Evolutionary conservation across 1,140 invertebrate species (phyloP).

Genomic region (Zelostemma sp.): DNA sequence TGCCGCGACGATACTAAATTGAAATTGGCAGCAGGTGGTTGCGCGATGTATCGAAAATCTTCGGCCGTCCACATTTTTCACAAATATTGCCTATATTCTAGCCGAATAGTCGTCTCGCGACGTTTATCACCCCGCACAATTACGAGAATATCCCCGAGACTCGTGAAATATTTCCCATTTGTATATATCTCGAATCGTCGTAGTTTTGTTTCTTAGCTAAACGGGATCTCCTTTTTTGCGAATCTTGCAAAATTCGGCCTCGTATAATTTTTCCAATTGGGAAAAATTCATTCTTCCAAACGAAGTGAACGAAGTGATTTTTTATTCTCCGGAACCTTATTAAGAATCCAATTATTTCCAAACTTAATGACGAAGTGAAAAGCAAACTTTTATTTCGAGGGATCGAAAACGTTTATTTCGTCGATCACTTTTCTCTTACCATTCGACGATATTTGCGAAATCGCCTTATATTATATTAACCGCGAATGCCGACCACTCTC

Average conservation of each 20-base stretch:
- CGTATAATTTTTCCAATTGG: too few species aligned
- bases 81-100: conserved; percentile 4
- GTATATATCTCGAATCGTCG: neutral
- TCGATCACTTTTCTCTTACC: too few species aligned
- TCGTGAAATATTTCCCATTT: neutral
- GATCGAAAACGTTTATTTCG: too few species aligned
- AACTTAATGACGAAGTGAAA: too few species aligned
- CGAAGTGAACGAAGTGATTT: too few species aligned
- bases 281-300: too few species aligned
- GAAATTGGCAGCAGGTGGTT: neutral
- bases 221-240: neutral
- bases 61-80: neutral
- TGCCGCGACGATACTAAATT: neutral
- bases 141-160: conserved; percentile 2
- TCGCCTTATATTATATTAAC: too few species aligned
- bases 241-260: neutral
- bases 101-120: neutral
- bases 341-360: too few species aligned
- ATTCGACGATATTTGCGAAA: too few species aligned
- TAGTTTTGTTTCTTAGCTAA: neutral
- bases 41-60: neutral
- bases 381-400: too few species aligned
- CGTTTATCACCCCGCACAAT: neutral
- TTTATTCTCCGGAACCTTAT: too few species aligned
- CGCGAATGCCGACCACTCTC: too few species aligned